A percentile compares a stretch with the other conserved stretches of the same genome.
Conservation (phyloP, 2,888 invertebrate species). For the Lepidonotus clava region DNA sequence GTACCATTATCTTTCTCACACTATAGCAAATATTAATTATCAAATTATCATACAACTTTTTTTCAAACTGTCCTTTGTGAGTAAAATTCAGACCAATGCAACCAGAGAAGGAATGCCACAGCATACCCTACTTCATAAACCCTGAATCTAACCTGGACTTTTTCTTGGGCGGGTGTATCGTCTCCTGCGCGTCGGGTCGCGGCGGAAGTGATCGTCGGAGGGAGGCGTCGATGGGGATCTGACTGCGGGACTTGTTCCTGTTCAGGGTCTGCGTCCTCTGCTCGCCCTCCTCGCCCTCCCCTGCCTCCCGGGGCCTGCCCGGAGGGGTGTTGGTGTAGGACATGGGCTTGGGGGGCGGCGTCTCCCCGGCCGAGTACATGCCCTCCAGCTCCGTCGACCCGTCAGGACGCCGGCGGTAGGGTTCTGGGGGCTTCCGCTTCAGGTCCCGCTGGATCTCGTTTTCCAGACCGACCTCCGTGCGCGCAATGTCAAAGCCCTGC, state of each 20-base stretch:
- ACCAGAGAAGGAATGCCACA: too few species aligned
- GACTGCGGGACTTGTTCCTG: conserved; percentile 31
- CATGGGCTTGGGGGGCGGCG: conserved; percentile 32
- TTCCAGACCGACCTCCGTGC: conserved; percentile 55
- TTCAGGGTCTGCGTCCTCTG: neutral
- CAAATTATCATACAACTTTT: too few species aligned
- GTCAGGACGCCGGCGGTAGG: conserved; percentile 35
- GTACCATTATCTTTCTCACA: too few species aligned
- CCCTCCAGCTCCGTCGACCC: conserved; percentile 58
- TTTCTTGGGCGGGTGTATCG: conserved; percentile 33
- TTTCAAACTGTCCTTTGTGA: too few species aligned
- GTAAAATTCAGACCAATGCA: too few species aligned
- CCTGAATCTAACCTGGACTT: conserved; percentile 18
- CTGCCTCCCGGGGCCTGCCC: conserved; percentile 2
- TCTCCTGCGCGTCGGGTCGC: conserved; percentile 37
- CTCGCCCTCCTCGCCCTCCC: conserved; percentile 24
- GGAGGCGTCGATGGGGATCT: conserved; percentile 35
- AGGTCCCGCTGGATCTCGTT: conserved; percentile 53
- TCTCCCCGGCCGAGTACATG: conserved; percentile 55
- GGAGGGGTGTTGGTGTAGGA: conserved; percentile 31
- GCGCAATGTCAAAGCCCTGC: conserved; percentile 56
- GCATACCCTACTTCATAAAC: too few species aligned
- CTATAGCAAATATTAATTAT: too few species aligned
- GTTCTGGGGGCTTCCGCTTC: conserved; percentile 43
- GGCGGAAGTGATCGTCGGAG: conserved; percentile 7